Evolutionary conservation across 2,113 vertebrate genomes (phyloP), one percentile per base, ranked within the genome.

Genomic region (Prochilodus magdalenae): DNA sequence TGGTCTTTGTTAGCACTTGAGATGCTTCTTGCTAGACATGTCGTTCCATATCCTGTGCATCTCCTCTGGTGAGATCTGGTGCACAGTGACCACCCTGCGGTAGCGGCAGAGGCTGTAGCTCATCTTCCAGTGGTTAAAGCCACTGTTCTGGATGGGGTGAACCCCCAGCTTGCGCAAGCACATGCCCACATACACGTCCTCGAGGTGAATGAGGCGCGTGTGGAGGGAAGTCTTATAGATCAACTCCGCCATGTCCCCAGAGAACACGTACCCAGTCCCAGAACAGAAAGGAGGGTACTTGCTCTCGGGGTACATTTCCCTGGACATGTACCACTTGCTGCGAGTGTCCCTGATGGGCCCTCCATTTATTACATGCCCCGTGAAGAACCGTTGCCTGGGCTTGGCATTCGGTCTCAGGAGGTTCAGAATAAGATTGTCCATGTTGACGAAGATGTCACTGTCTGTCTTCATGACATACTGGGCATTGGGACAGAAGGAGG

Each of bases 41-140:
- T 99, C 98, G 65, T 98, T 99, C 97, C 97, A 98, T 89, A 99
- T 98, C 83, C 96, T 95, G 91, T 99, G 96, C 96, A 99, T 99
- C 93, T 99, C 98, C 89, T 98, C 97, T 0, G 98, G 98, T 22
- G 98, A 97, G 92, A 99, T 99, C 94, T 99, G 97, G 90, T 99
- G 98, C 57, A 99, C 97, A 0, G 98, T 99, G 90, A 99, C 96
- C 57, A 99, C 96, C 3, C 98, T 93, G 44, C 98, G 96, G 86
- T 98, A 99, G 85, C 97, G 93, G 86, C 98, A 99, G 53, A 99
- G 95, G 86, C 97, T 99, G 85, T 99, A 99, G 63, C 97, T 96
- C 96, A 99, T 98, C 92, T 99, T 99, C 97, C 98, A 99, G 94
- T 99, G 98, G 94, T 99, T 99, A 91, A 99, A 99, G 85, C 97